Evolutionary conservation across 2,888 invertebrate species (phyloP).

Genomic region (Pandemis cinnamomeana): DNA sequence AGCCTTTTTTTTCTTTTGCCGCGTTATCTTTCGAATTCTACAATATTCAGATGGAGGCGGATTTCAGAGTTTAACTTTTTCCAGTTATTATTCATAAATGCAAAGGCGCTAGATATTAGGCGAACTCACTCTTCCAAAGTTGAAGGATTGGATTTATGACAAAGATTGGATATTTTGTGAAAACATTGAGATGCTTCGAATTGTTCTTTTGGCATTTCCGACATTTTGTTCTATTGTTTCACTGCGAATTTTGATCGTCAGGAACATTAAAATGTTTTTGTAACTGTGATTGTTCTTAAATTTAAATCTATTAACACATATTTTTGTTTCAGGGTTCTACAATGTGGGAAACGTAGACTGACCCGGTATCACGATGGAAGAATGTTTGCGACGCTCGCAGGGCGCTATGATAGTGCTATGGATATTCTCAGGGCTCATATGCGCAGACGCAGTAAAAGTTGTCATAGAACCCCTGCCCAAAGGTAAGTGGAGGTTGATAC

Average conservation of each 20-base stretch:
- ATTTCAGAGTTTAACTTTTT: constrained; percentile 78
- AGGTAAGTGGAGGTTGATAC: constrained; percentile 64
- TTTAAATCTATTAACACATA: no score
- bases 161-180: constrained; percentile 63
- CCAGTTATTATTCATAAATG: constrained; percentile 82
- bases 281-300: background rate
- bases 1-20: constrained; percentile 61
- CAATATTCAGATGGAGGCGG: constrained; percentile 74
- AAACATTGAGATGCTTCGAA: constrained; percentile 51
- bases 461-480: constrained; percentile 82
- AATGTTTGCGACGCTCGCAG: constrained; percentile 54
- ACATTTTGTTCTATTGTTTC: constrained; percentile 15
- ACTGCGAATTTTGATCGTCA: background rate
- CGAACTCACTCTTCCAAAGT: constrained; percentile 69
- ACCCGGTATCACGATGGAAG: constrained; percentile 60
- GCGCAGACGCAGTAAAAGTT: constrained; percentile 74
- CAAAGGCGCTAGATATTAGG: constrained; percentile 77
- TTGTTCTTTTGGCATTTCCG: constrained; percentile 44
- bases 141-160: constrained; percentile 67
- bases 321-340: constrained; percentile 61
- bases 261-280: background rate
- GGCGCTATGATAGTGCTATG: constrained; percentile 67
- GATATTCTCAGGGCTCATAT: constrained; percentile 66
- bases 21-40: constrained; percentile 73
- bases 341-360: constrained; percentile 61